Evolutionary conservation across 2,888 invertebrate species (phyloP), one percentile per base, ranked within the genome.

Genomic region (Diplazon laetatorius): DNA sequence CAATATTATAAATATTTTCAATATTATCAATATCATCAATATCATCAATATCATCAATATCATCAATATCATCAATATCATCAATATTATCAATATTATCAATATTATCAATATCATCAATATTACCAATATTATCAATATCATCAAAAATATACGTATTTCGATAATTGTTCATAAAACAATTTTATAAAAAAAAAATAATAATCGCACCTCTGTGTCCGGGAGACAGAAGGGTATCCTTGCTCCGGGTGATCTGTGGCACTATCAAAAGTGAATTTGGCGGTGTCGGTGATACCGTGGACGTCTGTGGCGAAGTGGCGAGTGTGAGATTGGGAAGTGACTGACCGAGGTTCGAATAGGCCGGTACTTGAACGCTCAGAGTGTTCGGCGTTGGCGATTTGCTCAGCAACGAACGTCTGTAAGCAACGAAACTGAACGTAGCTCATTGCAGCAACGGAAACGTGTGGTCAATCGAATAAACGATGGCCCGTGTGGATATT

Each of bases 311-410:
- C 48, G 91, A 90, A 14, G 91, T 91, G 8, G 91, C 91, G 52
- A 90, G 83, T 18, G 93, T 93, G 69, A 97, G 92, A 89, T 97
- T 96, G 1, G 97, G 97, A 85, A 97, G 91, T 87, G 96, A 96
- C 90, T 96, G 96, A 35, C 96, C 95, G 63, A 96, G 92, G 71
- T 93, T 93, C 85, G 93, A 93, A 88, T 92, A 91, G 76, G 91
- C 91, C 25, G 93, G 91, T 3, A 95, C 94, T 87, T 96, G 95
- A 75, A 97, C 96, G 59, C 94, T 94, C 80, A 97, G 91, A 0
- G 95, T 95, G 88, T 95, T 95, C 35, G 95, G 94, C 39, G 95
- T 94, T 82, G 92, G 91, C 70, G 92, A 92, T 85, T 92, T 92
- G 80, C 85, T 89, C 83, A 90, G 85, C 72, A 90, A 80, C 65